Conservation (phyloP, 2,113 vertebrate species). For the Peromyscus leucopus region DNA sequence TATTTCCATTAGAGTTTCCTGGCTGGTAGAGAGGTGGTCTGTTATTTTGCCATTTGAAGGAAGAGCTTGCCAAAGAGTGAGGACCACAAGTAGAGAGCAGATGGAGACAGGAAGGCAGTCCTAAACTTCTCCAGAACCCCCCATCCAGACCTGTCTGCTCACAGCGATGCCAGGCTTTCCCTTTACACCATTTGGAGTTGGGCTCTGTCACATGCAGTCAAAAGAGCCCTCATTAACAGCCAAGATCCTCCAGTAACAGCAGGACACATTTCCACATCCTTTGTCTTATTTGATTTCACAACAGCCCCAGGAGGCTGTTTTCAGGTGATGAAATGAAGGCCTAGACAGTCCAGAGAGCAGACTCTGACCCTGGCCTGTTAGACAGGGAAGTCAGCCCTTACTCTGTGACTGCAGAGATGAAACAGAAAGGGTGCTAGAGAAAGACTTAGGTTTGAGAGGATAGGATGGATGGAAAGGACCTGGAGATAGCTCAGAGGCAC, state of each 20-base stretch:
- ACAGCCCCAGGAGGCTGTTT: conserved; percentile 56
- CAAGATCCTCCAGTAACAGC: conserved; percentile 47
- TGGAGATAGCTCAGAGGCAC: not conserved
- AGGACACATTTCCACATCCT: conserved; percentile 59
- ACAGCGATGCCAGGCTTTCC: not conserved
- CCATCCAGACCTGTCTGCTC: not conserved
- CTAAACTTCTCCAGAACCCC: not conserved
- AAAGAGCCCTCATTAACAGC: conserved; percentile 55
- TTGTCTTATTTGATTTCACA: conserved; percentile 72
- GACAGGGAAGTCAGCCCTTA: not conserved
- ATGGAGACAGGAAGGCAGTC: not conserved
- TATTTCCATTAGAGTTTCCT: not conserved
- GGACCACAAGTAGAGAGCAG: not conserved
- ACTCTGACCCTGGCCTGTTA: not conserved
- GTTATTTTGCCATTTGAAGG: not conserved
- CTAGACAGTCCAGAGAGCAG: not conserved
- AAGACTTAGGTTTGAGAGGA: not conserved
- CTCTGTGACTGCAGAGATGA: not conserved
- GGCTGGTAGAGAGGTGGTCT: not conserved
- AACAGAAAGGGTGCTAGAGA: not conserved
- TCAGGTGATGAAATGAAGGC: conserved; percentile 10
- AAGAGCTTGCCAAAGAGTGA: not conserved
- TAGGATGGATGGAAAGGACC: not conserved
- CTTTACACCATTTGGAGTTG: conserved; percentile 12
- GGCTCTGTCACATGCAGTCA: conserved; percentile 12